These are phyloP conservation scores for Charanyca ferruginea DNA, from an alignment of 2,888 invertebrate genomes.

Conservation along the genomic window DNA sequence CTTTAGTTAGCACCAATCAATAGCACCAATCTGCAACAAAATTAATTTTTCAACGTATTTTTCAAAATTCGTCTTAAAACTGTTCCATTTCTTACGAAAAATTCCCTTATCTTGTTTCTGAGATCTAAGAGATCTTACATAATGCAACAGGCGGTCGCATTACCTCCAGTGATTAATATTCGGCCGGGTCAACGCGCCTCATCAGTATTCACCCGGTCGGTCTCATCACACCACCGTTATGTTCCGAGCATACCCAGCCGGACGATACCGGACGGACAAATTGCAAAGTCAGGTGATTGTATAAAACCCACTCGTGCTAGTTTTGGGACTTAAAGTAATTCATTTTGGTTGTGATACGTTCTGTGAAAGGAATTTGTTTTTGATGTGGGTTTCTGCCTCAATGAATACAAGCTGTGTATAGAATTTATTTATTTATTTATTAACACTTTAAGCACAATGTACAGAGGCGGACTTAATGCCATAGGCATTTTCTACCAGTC, in stretches of 20 bases:
- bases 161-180: constrained; percentile 74
- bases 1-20: too few species aligned
- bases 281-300: constrained; percentile 66
- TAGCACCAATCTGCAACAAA: too few species aligned
- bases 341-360: constrained; percentile 16
- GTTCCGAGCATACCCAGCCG: constrained; percentile 62
- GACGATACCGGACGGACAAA: constrained; percentile 66
- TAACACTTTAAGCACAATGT: too few species aligned
- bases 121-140: constrained; percentile 60
- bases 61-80: background rate
- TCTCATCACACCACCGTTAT: constrained; percentile 77
- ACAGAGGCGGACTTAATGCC: too few species aligned
- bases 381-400: background rate
- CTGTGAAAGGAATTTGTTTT: constrained; percentile 10
- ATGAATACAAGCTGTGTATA: background rate
- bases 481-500: too few species aligned
- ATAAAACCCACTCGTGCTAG: constrained; percentile 61
- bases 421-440: too few species aligned
- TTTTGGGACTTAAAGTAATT: constrained; percentile 45
- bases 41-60: background rate
- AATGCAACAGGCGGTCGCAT: constrained; percentile 71
- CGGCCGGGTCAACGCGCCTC: constrained; percentile 71
- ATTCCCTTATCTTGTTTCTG: constrained; percentile 39
- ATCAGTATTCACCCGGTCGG: constrained; percentile 80
- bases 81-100: constrained; percentile 21